Percentiles rank a stretch among this genome's conserved stretches.
Evolutionary conservation across 2,888 invertebrate species (phyloP).

Genomic region (Tachina fera): DNA sequence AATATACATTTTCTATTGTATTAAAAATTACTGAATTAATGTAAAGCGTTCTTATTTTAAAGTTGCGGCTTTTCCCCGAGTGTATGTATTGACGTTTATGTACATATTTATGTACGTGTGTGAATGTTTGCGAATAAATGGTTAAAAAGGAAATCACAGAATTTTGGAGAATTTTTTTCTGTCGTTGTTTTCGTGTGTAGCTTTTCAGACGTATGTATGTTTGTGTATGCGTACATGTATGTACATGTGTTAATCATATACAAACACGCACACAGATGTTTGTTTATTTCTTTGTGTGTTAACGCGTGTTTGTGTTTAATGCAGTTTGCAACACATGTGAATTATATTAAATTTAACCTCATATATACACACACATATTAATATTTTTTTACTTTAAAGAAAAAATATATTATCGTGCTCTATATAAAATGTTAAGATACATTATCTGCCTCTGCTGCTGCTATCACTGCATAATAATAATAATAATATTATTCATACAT

Average conservation of each 20-base stretch:
- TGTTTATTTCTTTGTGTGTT: background rate
- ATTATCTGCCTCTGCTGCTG: conserved; percentile 12
- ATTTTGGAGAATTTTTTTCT: conserved; percentile 11
- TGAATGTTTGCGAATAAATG: background rate
- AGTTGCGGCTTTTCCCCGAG: too few relatives aligned
- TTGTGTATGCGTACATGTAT: background rate
- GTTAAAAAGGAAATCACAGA: conserved; percentile 35
- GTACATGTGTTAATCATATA: conserved; percentile 11
- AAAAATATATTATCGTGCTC: background rate
- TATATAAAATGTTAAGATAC: conserved; percentile 8
- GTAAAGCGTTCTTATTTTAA: too few relatives aligned
- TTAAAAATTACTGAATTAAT: too few relatives aligned
- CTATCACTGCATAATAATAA: background rate
- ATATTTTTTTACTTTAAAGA: background rate
- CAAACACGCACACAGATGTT: background rate
- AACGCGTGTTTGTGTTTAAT: background rate
- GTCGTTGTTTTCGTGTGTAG: background rate
- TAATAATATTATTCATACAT: background rate
- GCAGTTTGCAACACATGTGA: conserved; percentile 51
- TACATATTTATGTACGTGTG: too few relatives aligned
- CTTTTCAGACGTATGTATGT: background rate
- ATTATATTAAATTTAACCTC: conserved; percentile 9
- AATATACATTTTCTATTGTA: too few relatives aligned
- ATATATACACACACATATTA: background rate
- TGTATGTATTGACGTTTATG: too few relatives aligned